A percentile compares a stretch with the other conserved stretches of the same genome.
Conservation (phyloP, 2,888 invertebrate genomes). For the Folsomia manolachei region DNA sequence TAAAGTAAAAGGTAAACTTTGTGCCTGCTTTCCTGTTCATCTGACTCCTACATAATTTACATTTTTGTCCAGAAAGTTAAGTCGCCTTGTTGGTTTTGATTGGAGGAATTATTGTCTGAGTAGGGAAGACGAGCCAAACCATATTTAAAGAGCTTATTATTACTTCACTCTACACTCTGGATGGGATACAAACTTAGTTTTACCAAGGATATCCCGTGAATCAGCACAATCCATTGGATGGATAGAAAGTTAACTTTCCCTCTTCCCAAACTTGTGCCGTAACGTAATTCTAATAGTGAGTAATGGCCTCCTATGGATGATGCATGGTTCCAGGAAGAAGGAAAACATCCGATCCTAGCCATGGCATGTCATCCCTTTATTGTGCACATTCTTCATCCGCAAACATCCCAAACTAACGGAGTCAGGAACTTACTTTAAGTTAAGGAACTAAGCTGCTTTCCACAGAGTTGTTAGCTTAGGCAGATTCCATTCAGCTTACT, state of each 20-base stretch:
- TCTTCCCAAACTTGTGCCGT: no score
- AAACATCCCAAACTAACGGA: background rate
- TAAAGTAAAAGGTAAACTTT: no score
- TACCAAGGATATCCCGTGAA: no score
- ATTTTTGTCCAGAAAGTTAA: background rate
- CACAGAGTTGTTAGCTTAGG: background rate
- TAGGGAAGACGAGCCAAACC: no score
- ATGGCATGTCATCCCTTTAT: slow-evolving; percentile 1
- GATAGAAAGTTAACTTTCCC: background rate
- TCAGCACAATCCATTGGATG: no score
- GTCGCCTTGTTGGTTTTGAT: background rate
- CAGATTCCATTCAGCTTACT: background rate
- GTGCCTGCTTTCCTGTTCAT: no score
- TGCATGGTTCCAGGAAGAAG: background rate
- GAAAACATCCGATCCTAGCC: slow-evolving; percentile 17
- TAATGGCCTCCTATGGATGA: slow-evolving; percentile 8
- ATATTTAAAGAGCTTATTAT: no score
- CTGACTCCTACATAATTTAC: slow-evolving; percentile 14
- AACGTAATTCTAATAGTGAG: slow-evolving; percentile 13
- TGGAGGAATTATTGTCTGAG: background rate
- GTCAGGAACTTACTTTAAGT: background rate
- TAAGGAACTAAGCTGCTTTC: background rate
- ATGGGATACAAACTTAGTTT: no score
- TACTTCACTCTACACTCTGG: no score
- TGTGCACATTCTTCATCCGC: background rate